Conservation (phyloP, 2,888 invertebrate genomes). For the Xylota segnis region DNA sequence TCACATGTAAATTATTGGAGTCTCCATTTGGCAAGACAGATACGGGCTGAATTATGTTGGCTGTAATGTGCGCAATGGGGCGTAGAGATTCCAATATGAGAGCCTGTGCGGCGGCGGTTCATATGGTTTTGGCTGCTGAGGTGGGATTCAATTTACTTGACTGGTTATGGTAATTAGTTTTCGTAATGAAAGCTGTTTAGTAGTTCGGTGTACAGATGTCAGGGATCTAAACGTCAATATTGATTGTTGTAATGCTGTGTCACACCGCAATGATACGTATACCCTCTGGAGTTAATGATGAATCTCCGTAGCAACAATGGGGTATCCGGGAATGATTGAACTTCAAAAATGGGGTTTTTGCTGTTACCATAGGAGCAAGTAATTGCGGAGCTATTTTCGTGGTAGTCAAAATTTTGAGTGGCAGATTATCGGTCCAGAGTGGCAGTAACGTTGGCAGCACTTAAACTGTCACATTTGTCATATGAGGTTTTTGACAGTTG, state of each 20-base stretch:
- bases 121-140: conserved; percentile 21
- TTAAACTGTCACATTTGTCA: no score
- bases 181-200: conserved; percentile 5
- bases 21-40: conserved; percentile 2
- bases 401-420: no score
- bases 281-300: no score
- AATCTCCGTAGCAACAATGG: no score
- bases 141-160: conserved; percentile 45
- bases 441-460: no score
- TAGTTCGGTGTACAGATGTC: neutral
- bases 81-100: conserved; percentile 39
- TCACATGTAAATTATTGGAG: conserved; percentile 55
- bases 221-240: neutral
- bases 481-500: no score
- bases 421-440: no score
- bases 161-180: conserved; percentile 27
- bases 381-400: no score
- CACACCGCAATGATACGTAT: no score
- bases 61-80: conserved; percentile 28
- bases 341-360: no score
- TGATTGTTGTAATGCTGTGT: neutral
- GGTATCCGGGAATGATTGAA: no score
- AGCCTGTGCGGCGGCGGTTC: neutral
- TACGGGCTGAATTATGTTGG: conserved; percentile 21
- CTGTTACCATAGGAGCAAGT: no score